A percentile compares a stretch with the other conserved stretches of the same genome.
phyloP scores from a whole-genome alignment of 1,140 invertebrate species.

The Rhagoletis zephyria region DNA sequence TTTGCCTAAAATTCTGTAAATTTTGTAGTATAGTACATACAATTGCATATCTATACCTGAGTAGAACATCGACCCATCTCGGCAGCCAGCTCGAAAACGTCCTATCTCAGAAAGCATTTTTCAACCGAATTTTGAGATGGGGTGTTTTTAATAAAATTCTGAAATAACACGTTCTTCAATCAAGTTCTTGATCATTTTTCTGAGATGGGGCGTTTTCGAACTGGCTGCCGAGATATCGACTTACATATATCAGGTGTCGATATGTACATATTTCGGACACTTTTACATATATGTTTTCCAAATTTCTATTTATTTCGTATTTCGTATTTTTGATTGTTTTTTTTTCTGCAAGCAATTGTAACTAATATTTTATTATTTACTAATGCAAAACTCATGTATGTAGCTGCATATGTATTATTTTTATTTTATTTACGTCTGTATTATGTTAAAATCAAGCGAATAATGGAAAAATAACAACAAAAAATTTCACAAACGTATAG shows the following conservation, averaged over 20 bases:
- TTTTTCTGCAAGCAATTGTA: constrained; percentile 37
- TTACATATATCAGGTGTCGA: too few species aligned
- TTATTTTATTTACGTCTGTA: constrained; percentile 35
- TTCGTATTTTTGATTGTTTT: neutral
- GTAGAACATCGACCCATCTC: too few species aligned
- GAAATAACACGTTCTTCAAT: too few species aligned
- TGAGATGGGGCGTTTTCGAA: too few species aligned
- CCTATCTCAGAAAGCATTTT: too few species aligned
- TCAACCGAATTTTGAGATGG: too few species aligned
- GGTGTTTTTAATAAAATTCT: too few species aligned
- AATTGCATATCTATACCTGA: neutral
- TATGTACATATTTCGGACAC: neutral
- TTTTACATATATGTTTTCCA: constrained; percentile 9
- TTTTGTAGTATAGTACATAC: neutral
- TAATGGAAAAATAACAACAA: neutral
- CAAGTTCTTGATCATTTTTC: too few species aligned
- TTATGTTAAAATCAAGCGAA: neutral
- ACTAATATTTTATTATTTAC: constrained; percentile 51
- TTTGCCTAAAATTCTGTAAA: neutral
- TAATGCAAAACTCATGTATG: constrained; percentile 41
- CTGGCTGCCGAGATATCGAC: too few species aligned
- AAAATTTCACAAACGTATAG: neutral
- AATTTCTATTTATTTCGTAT: neutral
- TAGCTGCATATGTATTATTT: neutral
- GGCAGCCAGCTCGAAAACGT: too few species aligned